Evolutionary conservation across 2,797 vertebrate genomes (phyloP).

Genomic region (Sus cebifrons): DNA sequence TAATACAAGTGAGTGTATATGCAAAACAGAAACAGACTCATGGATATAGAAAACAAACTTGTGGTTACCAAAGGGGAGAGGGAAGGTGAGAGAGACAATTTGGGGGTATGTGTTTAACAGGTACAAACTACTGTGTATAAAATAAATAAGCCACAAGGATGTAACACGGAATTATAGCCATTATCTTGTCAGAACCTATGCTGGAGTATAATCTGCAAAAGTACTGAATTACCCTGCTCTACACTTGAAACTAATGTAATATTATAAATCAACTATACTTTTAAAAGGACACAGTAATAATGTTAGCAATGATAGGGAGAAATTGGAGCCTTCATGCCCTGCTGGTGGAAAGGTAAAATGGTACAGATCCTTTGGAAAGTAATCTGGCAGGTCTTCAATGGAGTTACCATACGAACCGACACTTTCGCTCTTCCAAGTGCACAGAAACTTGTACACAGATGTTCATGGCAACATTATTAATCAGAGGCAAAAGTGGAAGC

Average conservation of each 20-base stretch:
- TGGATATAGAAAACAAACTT: background rate
- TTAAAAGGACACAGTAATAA: background rate
- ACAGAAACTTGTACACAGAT: background rate
- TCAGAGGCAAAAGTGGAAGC: background rate
- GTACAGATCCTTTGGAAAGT: background rate
- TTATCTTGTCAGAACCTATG: background rate
- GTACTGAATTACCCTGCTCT: background rate
- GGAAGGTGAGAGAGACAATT: background rate
- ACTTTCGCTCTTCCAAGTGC: background rate
- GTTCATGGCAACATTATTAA: background rate
- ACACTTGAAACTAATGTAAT: background rate
- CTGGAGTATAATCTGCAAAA: background rate
- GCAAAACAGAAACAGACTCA: background rate
- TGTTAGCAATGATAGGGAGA: background rate
- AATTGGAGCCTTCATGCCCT: background rate
- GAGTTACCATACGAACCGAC: background rate
- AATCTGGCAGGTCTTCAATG: background rate
- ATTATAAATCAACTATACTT: background rate
- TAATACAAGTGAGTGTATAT: background rate
- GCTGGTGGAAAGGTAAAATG: background rate
- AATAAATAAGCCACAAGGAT: background rate
- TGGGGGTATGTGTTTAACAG: too few species aligned
- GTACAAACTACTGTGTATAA: background rate
- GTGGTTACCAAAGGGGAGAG: background rate
- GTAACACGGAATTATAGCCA: background rate